Evolutionary conservation across 2,888 invertebrate species (phyloP).

Genomic region (Diabrotica balteata): DNA sequence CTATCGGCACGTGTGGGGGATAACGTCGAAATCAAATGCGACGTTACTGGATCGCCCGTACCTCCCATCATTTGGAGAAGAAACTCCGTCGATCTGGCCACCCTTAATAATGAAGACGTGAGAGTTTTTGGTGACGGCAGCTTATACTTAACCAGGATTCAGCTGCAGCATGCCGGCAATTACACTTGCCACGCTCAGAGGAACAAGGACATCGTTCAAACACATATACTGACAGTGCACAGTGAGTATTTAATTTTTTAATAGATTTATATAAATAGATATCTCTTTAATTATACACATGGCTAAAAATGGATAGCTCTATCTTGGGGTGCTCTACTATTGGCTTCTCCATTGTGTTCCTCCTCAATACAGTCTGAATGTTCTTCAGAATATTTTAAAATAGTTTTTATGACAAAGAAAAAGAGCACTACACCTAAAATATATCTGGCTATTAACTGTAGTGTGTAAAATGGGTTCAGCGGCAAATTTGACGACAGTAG

Average conservation of each 20-base stretch:
- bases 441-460: too few relatives aligned
- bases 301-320: too few relatives aligned
- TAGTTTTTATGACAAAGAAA: too few relatives aligned
- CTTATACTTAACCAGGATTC: constrained; percentile 75
- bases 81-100: constrained; percentile 70
- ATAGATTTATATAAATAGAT: not conserved
- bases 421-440: too few relatives aligned
- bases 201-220: constrained; percentile 76
- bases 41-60: constrained; percentile 74
- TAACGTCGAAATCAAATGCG: constrained; percentile 80
- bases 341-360: too few relatives aligned
- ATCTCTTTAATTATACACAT: too few relatives aligned
- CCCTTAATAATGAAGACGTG: constrained; percentile 68
- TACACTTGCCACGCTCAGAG: constrained; percentile 78
- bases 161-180: constrained; percentile 78
- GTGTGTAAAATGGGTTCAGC: too few relatives aligned
- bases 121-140: constrained; percentile 78
- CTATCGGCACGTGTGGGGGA: constrained; percentile 76
- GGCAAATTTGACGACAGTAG: too few relatives aligned
- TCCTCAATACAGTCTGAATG: too few relatives aligned
- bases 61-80: constrained; percentile 77
- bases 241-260: constrained; percentile 63
- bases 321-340: too few relatives aligned
- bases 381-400: too few relatives aligned
- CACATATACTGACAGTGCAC: constrained; percentile 76